These are phyloP conservation scores for Andrena hattorfiana DNA, from an alignment of 2,888 invertebrate genomes.

Conservation along the genomic window DNA sequence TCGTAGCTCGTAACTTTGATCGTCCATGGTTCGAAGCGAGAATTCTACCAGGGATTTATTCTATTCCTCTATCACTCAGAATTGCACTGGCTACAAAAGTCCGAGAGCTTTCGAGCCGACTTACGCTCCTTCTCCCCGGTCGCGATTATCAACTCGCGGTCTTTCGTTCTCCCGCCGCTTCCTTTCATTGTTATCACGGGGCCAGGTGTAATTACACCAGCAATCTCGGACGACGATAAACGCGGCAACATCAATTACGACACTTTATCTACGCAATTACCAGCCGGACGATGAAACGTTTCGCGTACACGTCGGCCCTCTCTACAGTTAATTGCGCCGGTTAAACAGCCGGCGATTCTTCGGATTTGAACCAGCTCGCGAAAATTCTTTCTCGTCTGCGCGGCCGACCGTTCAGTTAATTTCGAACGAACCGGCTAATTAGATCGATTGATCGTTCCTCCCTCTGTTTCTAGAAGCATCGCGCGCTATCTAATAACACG, in stretches of 20 bases:
- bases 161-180: background rate
- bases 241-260: conserved; percentile 55
- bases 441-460: conserved; percentile 70
- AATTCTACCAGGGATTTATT: background rate
- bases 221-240: conserved; percentile 59
- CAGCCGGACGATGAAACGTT: conserved; percentile 39
- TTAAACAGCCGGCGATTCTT: conserved; percentile 37
- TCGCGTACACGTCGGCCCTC: conserved; percentile 7
- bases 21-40: background rate
- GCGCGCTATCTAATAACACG: conserved; percentile 66
- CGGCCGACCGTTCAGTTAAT: conserved; percentile 37
- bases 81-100: conserved; percentile 18
- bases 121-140: background rate
- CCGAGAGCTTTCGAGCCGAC: background rate
- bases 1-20: too few species aligned
- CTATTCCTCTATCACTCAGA: background rate
- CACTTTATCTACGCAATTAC: conserved; percentile 62
- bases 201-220: conserved; percentile 48
- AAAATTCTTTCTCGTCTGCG: background rate
- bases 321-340: conserved; percentile 40
- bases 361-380: background rate
- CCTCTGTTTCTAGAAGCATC: conserved; percentile 62
- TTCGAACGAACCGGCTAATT: conserved; percentile 63
- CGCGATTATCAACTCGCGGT: conserved; percentile 36
- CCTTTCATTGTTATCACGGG: conserved; percentile 46